Evolutionary conservation across 2,113 vertebrate genomes (phyloP).

Genomic region (Saguinus midas): DNA sequence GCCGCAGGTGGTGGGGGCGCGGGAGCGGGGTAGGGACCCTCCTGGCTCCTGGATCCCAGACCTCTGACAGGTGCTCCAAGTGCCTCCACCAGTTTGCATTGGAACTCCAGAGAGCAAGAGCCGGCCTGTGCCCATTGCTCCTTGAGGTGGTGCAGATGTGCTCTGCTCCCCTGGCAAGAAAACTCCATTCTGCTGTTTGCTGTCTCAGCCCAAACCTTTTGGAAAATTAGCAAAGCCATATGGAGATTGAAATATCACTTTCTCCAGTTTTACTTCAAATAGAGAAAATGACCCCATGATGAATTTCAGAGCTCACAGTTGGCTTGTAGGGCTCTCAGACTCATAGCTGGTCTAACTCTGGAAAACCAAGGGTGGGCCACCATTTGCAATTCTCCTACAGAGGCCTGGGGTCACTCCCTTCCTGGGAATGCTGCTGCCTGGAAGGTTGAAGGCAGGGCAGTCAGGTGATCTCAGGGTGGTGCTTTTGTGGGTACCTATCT

Average conservation of each 20-base stretch:
- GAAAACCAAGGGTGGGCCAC: too few species aligned
- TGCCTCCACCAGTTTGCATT: fast-evolving
- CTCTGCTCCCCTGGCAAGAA: fast-evolving
- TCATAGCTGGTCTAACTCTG: fast-evolving
- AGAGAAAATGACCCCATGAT: fast-evolving
- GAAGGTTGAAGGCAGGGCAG: background rate
- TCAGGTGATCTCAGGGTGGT: background rate
- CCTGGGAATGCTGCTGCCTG: fast-evolving
- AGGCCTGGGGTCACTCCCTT: fast-evolving
- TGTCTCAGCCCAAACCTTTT: background rate
- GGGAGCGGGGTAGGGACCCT: too few species aligned
- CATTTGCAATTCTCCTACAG: fast-evolving
- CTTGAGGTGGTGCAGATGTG: fast-evolving
- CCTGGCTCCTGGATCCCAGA: too few species aligned
- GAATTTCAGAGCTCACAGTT: background rate
- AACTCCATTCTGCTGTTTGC: too few species aligned
- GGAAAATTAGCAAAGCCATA: background rate
- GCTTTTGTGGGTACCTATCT: background rate
- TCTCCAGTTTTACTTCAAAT: background rate
- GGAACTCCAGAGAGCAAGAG: fast-evolving
- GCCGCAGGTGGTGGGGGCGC: fast-evolving
- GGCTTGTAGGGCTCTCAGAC: fast-evolving
- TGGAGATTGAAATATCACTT: too few species aligned
- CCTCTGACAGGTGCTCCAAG: fast-evolving
- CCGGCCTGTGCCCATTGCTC: fast-evolving